Evolutionary conservation across 2,113 vertebrate genomes (phyloP).

Genomic region (Heterotilapia buettikoferi): DNA sequence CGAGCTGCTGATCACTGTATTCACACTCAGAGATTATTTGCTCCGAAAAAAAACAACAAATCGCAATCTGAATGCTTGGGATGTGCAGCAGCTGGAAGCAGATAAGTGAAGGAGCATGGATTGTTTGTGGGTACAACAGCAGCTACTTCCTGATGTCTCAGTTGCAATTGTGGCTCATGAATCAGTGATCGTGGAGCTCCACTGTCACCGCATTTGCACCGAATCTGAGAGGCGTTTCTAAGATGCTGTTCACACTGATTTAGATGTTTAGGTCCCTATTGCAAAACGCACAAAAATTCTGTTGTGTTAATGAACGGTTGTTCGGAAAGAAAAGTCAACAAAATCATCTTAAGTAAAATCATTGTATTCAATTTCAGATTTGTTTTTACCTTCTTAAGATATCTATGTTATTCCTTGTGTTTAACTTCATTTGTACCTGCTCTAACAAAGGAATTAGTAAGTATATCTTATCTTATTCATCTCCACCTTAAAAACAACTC

Average conservation of each 20-base stretch:
- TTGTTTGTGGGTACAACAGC: slow-evolving; percentile 19
- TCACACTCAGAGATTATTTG: slow-evolving; percentile 29
- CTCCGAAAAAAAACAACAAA: not conserved
- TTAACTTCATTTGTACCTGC: not conserved
- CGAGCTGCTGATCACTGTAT: slow-evolving; percentile 15
- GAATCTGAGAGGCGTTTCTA: slow-evolving; percentile 2
- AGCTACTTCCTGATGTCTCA: slow-evolving; percentile 49
- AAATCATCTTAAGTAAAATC: not conserved
- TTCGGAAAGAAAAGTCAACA: rapidly evolving
- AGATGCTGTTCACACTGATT: slow-evolving; percentile 34
- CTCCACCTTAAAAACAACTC: not conserved
- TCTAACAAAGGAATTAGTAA: not conserved
- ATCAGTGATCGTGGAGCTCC: slow-evolving; percentile 43
- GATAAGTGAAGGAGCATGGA: slow-evolving; percentile 29
- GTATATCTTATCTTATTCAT: not conserved
- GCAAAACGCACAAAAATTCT: not conserved
- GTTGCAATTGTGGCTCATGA: slow-evolving; percentile 34
- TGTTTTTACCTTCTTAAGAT: not conserved
- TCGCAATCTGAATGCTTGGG: not conserved
- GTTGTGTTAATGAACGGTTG: not conserved
- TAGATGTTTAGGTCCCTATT: not conserved
- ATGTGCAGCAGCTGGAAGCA: slow-evolving; percentile 32
- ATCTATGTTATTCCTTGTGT: not conserved
- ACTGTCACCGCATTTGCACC: not conserved
- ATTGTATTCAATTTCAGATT: not conserved